phyloP scores from a whole-genome alignment of 2,797 vertebrate genomes.

The Leuciscus waleckii region DNA sequence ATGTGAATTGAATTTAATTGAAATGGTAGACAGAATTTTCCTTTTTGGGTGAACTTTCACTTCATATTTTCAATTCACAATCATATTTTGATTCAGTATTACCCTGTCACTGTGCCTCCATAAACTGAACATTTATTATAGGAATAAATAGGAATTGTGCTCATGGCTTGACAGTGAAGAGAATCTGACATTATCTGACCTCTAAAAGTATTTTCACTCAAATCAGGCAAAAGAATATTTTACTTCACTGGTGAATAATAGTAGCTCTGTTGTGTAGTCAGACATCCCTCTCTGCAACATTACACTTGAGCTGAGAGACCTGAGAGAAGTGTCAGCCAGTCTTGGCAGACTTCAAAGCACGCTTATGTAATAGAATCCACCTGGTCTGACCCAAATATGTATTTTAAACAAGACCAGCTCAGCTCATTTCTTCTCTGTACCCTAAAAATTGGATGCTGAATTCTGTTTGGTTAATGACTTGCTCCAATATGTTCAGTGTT shows the following conservation, averaged over 20 bases:
- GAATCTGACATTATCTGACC: background rate
- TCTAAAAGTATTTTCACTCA: conserved; percentile 7
- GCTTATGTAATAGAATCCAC: conserved; percentile 30
- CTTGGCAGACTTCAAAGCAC: conserved; percentile 40
- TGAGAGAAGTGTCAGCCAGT: conserved; percentile 35
- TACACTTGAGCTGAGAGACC: conserved; percentile 22
- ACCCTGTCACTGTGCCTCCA: background rate
- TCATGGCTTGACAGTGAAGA: background rate
- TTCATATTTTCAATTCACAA: too few relatives aligned
- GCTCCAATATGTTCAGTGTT: background rate
- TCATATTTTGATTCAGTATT: background rate
- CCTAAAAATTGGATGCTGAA: background rate
- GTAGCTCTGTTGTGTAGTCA: background rate
- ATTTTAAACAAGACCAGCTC: conserved; percentile 11
- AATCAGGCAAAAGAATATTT: background rate
- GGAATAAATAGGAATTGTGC: background rate
- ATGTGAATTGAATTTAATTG: too few relatives aligned
- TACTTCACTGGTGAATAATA: background rate
- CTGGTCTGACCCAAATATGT: conserved; percentile 31
- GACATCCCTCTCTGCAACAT: background rate
- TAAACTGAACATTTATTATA: background rate
- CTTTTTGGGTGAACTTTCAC: too few relatives aligned
- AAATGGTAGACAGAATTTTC: background rate
- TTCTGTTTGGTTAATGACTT: background rate
- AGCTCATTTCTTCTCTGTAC: conserved; percentile 2